Evolutionary conservation across 1,140 invertebrate species (phyloP).

Genomic region (Plutomurus gul): DNA sequence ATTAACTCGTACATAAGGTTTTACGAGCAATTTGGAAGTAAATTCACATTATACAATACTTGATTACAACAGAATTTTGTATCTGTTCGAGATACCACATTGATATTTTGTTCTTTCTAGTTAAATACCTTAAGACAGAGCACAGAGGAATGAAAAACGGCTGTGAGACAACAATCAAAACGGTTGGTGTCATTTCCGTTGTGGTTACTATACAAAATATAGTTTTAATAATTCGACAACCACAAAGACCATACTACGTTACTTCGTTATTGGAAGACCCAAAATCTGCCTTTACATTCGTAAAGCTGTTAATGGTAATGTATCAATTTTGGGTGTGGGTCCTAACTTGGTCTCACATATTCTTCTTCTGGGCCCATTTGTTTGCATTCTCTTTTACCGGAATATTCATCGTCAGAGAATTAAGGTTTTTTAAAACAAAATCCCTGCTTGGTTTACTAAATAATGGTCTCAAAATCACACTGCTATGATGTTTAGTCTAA

Average conservation of each 20-base stretch:
- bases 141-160: background rate
- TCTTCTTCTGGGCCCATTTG: background rate
- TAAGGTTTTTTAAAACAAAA: background rate
- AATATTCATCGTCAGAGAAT: background rate
- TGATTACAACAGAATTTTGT: background rate
- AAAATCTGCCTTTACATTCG: background rate
- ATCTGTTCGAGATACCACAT: background rate
- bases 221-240: background rate
- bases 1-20: background rate
- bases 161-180: background rate
- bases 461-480: too few species aligned
- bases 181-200: background rate
- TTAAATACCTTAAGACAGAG: background rate
- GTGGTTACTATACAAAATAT: background rate
- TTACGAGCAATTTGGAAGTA: background rate
- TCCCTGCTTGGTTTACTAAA: too few species aligned
- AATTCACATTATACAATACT: background rate
- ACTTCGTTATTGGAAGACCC: background rate
- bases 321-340: background rate
- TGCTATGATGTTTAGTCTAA: too few species aligned
- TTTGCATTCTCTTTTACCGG: background rate
- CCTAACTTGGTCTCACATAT: background rate
- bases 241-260: background rate
- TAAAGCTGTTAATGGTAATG: background rate
- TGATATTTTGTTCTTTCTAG: background rate